These are phyloP conservation scores for Burhinus oedicnemus DNA, from an alignment of 2,113 vertebrate genomes.

Conservation along the genomic window DNA sequence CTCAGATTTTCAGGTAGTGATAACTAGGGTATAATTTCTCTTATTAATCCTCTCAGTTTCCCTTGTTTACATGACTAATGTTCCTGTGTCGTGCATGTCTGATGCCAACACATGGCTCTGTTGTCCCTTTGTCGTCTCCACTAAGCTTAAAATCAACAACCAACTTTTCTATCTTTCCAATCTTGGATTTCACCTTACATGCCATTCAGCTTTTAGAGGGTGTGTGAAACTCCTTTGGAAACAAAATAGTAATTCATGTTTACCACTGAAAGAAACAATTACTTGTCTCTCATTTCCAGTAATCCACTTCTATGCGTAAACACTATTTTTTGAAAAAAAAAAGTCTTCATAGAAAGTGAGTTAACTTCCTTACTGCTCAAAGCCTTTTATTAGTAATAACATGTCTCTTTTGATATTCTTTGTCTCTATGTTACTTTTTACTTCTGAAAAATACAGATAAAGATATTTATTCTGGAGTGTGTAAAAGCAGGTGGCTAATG, in stretches of 20 bases:
- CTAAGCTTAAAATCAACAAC: conserved; percentile 67
- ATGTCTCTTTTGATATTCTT: not conserved
- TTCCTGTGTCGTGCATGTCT: conserved; percentile 46
- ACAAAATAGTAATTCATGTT: conserved; percentile 67
- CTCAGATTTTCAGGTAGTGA: conserved; percentile 46
- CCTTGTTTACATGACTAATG: conserved; percentile 66
- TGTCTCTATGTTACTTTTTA: not conserved
- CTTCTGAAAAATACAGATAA: not conserved
- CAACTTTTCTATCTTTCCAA: conserved; percentile 47
- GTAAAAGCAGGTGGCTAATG: not conserved
- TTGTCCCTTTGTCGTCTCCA: conserved; percentile 56
- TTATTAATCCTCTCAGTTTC: conserved; percentile 64
- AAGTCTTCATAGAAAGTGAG: not conserved
- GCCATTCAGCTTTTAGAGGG: conserved; percentile 35
- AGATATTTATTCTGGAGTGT: not conserved
- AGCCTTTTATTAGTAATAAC: not conserved
- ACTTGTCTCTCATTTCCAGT: conserved; percentile 35
- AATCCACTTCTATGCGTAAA: conserved; percentile 29
- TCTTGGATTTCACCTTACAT: conserved; percentile 52
- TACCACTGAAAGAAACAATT: conserved; percentile 66
- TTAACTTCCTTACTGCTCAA: conserved; percentile 7
- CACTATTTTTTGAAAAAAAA: not conserved
- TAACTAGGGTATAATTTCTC: conserved; percentile 59
- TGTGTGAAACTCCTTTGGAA: conserved; percentile 62
- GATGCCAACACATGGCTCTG: conserved; percentile 34